phyloP scores from a whole-genome alignment of 2,797 vertebrate species.

The Hypotaenidia philippensis region DNA sequence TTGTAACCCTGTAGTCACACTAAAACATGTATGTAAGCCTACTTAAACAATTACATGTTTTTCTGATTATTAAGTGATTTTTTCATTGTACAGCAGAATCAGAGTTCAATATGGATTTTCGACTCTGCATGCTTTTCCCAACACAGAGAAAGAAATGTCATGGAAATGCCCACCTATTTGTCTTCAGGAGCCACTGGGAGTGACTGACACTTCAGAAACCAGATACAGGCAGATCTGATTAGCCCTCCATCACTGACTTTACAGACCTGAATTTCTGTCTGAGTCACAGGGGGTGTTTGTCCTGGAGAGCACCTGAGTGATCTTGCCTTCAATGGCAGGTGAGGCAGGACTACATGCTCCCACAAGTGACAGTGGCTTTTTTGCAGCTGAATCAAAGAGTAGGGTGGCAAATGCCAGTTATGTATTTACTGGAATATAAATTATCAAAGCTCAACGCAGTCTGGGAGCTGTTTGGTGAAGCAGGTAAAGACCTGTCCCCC shows the following conservation, averaged over 20 bases:
- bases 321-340: not conserved
- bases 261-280: not conserved
- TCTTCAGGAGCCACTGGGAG: not conserved
- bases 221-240: not conserved
- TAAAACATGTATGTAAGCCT: not conserved
- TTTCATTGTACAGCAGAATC: not conserved
- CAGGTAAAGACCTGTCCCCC: not conserved
- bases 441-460: not conserved
- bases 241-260: not conserved
- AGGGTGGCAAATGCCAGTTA: not conserved
- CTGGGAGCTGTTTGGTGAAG: not conserved
- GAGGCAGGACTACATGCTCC: not conserved
- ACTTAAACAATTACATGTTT: not conserved
- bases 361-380: not conserved
- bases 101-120: not conserved
- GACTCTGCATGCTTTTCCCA: not conserved
- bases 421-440: not conserved
- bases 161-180: accelerated
- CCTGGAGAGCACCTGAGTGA: not conserved
- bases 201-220: not conserved
- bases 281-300: not conserved
- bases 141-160: not conserved
- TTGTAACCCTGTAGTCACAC: not conserved
- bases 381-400: not conserved
- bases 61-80: constrained; percentile 58